A percentile compares a stretch with the other conserved stretches of the same genome.
These are phyloP conservation scores for Rhodophaea formosa DNA, from an alignment of 2,888 invertebrate genomes.

Conservation along the genomic window DNA sequence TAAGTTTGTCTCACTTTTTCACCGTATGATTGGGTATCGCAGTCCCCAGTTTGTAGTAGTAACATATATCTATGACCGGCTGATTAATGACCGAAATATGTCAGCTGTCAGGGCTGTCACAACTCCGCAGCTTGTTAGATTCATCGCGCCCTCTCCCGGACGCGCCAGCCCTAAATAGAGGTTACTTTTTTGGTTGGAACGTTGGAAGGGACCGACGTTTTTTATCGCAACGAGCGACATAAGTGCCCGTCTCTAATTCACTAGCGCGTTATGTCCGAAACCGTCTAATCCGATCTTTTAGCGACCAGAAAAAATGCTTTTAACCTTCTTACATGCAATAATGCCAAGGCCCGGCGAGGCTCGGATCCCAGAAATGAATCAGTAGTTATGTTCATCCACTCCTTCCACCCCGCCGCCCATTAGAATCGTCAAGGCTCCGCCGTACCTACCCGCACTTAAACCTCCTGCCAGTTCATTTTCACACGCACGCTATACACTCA, in stretches of 20 bases:
- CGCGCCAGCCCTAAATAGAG: constrained; percentile 66
- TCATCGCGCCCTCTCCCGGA: constrained; percentile 62
- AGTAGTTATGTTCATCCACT: constrained; percentile 39
- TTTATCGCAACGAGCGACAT: constrained; percentile 53
- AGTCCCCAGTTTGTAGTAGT: constrained; percentile 48
- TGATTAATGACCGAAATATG: constrained; percentile 77
- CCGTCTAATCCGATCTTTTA: constrained; percentile 35
- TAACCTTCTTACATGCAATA: constrained; percentile 32
- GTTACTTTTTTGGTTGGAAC: constrained; percentile 63
- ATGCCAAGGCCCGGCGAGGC: constrained; percentile 31
- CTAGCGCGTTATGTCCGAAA: constrained; percentile 47
- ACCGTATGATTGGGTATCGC: constrained; percentile 39
- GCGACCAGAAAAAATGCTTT: constrained; percentile 30
- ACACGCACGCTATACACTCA: constrained; percentile 50
- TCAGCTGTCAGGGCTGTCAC: constrained; percentile 77
- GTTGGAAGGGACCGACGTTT: constrained; percentile 60
- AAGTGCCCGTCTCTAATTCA: constrained; percentile 55
- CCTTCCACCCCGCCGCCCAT: constrained; percentile 33
- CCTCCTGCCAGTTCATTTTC: constrained; percentile 48
- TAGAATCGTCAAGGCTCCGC: constrained; percentile 34
- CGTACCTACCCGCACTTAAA: constrained; percentile 39
- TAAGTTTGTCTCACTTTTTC: constrained; percentile 28
- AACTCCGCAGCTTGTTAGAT: constrained; percentile 74
- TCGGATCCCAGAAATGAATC: constrained; percentile 32
- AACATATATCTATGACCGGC: constrained; percentile 62